Evolutionary conservation across 2,888 invertebrate genomes (phyloP), one percentile per base, ranked within the genome.

Genomic region (Euzetes globulus): DNA sequence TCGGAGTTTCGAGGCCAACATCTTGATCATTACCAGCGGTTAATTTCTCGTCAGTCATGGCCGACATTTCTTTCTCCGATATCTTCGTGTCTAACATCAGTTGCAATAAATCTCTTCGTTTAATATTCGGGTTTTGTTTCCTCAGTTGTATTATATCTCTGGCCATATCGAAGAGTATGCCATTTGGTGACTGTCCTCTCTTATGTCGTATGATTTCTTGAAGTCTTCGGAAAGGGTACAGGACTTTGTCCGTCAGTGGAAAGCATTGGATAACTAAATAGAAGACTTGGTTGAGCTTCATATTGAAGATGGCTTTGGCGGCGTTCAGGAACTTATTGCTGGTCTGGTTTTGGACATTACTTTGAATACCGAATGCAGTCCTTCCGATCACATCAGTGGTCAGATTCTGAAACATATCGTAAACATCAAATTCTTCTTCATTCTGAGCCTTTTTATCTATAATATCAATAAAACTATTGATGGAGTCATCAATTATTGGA

Each of bases 321-420:
- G 75, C 75, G 2, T 65, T 25, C 19, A 74, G 41, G 17, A 75
- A 75, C 41, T 63, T 60, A 58, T 78, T 76, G 5, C 78, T 68
- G 1, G 78, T 75, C 22, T 78, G 52, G 17, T 74, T 76, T 63
- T 78, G 78, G 4, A 75, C 75, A 71, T 78, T 75, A 4, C 76
- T 76, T 37, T 78, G 71, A n/a, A 78, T 76, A 19, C 78, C 78
- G n/a, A 78, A 77, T 5, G 76, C 76, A 15, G 76, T 77, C 58
- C 77, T 60, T 22, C 77, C 77, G 33, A 78, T 76, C n/a, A 76
- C 75, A 58, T 78, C 78, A 75, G 76, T 76, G 0, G 78, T 78
- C 15, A 78, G 71, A 3, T 73, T 71, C 70, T 78, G 76, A 41
- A 76, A 77, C 52, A 77, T 29, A 15, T 72, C 68, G 52, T 78